Conservation (phyloP, 2,888 invertebrate genomes). For the Caenorhabditis uteleia region DNA sequence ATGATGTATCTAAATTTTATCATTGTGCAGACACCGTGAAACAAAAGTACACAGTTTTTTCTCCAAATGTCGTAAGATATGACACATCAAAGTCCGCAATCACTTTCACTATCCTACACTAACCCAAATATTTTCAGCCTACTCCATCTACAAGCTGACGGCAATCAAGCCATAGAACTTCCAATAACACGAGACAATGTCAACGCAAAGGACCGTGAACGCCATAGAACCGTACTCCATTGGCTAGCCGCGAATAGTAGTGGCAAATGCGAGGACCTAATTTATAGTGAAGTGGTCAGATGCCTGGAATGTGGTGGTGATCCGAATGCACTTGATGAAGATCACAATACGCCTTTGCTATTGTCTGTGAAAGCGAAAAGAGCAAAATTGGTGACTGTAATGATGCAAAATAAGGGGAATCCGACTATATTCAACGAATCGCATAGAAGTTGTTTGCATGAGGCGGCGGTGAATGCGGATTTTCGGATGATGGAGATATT, state of each 20-base stretch:
- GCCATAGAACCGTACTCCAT: slow-evolving; percentile 16
- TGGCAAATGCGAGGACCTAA: slow-evolving; percentile 13
- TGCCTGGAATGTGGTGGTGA: slow-evolving; percentile 18
- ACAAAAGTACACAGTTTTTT: too few relatives aligned
- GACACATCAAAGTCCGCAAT: too few relatives aligned
- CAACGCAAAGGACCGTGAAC: slow-evolving; percentile 3
- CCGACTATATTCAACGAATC: slow-evolving; percentile 46
- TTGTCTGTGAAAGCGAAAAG: slow-evolving; percentile 20
- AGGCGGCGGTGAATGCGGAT: slow-evolving; percentile 42
- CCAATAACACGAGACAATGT: slow-evolving; percentile 14
- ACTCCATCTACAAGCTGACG: slow-evolving; percentile 15
- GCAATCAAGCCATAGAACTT: not conserved
- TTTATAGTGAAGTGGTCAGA: slow-evolving; percentile 3
- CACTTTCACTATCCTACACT: too few relatives aligned
- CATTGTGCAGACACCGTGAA: too few relatives aligned
- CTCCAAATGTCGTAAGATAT: too few relatives aligned
- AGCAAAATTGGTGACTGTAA: not conserved
- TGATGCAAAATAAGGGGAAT: slow-evolving; percentile 22
- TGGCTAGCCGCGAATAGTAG: slow-evolving; percentile 14
- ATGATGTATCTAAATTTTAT: too few relatives aligned
- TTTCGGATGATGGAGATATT: slow-evolving; percentile 27
- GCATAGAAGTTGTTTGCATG: slow-evolving; percentile 49
- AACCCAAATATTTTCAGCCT: too few relatives aligned
- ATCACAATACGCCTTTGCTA: slow-evolving; percentile 31
- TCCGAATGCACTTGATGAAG: slow-evolving; percentile 16